These are phyloP conservation scores for Thinocorus orbignyianus DNA, from an alignment of 2,113 vertebrate genomes.

Conservation along the genomic window DNA sequence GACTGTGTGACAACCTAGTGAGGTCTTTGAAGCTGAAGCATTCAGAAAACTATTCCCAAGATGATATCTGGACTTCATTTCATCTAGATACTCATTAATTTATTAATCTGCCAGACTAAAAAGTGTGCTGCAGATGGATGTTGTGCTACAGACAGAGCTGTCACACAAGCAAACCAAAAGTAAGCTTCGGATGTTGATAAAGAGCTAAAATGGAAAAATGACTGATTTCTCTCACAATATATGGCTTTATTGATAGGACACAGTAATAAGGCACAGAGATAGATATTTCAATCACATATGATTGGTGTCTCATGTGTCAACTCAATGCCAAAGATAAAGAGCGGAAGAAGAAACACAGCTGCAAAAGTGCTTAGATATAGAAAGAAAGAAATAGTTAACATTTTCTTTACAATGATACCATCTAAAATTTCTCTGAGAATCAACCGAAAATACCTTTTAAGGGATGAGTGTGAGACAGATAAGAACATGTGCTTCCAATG, in stretches of 20 bases:
- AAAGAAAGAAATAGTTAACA: neutral
- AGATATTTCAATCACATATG: conserved; percentile 32
- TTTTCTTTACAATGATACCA: conserved; percentile 5
- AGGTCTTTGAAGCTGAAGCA: neutral
- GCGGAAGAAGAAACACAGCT: neutral
- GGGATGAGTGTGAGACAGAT: neutral
- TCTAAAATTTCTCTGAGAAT: conserved; percentile 13
- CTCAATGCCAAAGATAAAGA: neutral
- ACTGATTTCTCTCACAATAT: neutral
- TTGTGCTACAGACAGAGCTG: neutral
- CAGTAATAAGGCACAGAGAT: neutral
- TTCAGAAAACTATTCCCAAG: neutral
- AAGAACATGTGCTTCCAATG: neutral
- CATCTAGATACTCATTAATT: conserved; percentile 24
- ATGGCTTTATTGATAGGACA: conserved; percentile 17
- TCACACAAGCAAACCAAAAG: neutral
- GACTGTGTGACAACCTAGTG: neutral
- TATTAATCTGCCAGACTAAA: conserved; percentile 15
- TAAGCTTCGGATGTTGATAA: neutral
- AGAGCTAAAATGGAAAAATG: neutral
- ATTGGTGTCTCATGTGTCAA: conserved; percentile 16
- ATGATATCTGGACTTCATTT: conserved; percentile 25
- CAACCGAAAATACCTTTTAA: neutral
- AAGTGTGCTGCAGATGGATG: neutral
- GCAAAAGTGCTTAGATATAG: neutral